phyloP scores from a whole-genome alignment of 2,113 vertebrate genomes.

The Atherinomorus stipes region DNA sequence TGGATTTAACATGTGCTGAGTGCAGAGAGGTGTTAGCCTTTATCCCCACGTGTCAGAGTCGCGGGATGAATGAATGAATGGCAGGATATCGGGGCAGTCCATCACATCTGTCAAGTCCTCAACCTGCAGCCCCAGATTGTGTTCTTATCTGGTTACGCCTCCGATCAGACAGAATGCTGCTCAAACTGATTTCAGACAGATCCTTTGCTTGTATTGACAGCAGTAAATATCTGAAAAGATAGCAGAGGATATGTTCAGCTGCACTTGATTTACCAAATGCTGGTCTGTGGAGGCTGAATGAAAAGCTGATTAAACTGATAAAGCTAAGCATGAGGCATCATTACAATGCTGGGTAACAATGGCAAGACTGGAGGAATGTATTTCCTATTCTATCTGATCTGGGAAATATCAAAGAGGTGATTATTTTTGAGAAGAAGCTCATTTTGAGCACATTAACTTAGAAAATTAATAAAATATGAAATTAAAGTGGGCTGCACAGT shows the following conservation, averaged over 20 bases:
- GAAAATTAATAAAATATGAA: no score
- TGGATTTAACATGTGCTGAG: constrained; percentile 47
- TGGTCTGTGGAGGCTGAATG: neutral
- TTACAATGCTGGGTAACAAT: no score
- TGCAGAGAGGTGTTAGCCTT: constrained; percentile 1
- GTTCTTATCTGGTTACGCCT: constrained; percentile 32
- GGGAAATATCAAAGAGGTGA: no score
- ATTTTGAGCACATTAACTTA: no score
- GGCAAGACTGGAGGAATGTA: no score
- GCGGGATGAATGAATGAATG: constrained; percentile 39
- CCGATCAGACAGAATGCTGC: constrained; percentile 6
- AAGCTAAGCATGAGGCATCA: no score
- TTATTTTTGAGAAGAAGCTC: no score
- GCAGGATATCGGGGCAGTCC: constrained; percentile 53
- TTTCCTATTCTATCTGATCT: no score
- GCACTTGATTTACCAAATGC: neutral
- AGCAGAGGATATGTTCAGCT: neutral
- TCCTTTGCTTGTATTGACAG: constrained; percentile 9
- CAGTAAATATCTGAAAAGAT: constrained; percentile 10
- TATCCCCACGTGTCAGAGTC: neutral
- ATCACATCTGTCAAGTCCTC: constrained; percentile 33
- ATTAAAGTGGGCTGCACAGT: no score
- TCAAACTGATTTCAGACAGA: neutral
- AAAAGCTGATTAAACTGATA: neutral
- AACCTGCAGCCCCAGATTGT: constrained; percentile 44